phyloP scores from a whole-genome alignment of 2,888 invertebrate species.

The Pegoplata infirma region DNA sequence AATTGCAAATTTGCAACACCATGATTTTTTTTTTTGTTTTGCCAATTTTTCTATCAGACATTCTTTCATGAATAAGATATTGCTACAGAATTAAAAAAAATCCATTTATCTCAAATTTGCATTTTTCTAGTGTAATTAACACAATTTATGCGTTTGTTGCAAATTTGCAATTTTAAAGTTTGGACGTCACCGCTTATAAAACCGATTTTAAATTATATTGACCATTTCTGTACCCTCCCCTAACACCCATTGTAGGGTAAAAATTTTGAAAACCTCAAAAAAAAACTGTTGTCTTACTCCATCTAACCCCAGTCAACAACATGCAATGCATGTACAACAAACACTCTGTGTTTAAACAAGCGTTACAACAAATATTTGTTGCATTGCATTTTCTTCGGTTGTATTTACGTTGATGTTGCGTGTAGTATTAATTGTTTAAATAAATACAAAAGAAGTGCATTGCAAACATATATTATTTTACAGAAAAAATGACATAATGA shows the following conservation, averaged over 20 bases:
- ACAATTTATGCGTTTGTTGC: no score
- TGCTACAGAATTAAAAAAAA: no score
- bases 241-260: not conserved
- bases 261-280: slow-evolving; percentile 1
- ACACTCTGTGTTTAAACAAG: slow-evolving; percentile 32
- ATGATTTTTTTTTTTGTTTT: no score
- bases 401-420: not conserved
- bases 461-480: not conserved
- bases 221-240: no score
- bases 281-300: not conserved
- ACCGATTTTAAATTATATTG: no score
- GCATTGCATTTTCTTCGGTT: not conserved
- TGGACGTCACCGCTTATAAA: no score
- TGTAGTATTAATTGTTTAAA: not conserved
- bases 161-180: no score
- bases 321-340: slow-evolving; percentile 6
- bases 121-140: no score
- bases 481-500: not conserved
- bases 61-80: no score
- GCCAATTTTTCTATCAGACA: no score
- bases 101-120: no score
- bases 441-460: not conserved
- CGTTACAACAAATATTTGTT: slow-evolving; percentile 16
- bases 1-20: no score
- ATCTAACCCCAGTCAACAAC: slow-evolving; percentile 6